A percentile compares a stretch with the other conserved stretches of the same genome.
phyloP scores from a whole-genome alignment of 2,113 vertebrate species.

The Psephotus haematonotus region DNA sequence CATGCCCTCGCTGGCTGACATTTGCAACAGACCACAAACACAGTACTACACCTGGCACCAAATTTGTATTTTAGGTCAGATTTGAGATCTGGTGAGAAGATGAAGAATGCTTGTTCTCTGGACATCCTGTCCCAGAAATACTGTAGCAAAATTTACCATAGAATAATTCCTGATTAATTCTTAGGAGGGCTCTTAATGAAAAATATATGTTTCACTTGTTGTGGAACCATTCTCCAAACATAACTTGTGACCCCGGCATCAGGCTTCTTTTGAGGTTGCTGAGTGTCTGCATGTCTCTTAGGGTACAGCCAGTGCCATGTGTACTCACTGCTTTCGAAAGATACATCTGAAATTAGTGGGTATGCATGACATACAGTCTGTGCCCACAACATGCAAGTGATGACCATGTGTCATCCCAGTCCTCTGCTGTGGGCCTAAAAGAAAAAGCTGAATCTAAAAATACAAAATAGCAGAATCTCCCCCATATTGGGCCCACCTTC shows the following conservation, averaged over 20 bases:
- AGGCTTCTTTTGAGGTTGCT: background rate
- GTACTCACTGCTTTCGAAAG: background rate
- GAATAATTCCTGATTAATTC: background rate
- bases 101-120: background rate
- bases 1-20: background rate
- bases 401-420: background rate
- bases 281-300: fast-evolving
- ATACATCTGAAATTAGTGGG: background rate
- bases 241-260: background rate
- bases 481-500: background rate
- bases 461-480: background rate
- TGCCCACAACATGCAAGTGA: background rate
- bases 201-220: background rate
- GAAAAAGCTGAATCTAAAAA: background rate
- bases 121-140: background rate
- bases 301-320: fast-evolving
- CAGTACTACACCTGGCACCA: background rate
- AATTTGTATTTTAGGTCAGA: background rate
- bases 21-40: conserved; percentile 28
- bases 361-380: fast-evolving
- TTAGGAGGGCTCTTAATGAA: background rate
- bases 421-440: background rate
- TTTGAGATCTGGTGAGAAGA: background rate
- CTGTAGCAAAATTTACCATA: background rate
- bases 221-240: background rate